Conservation (phyloP, 2,113 vertebrate genomes). For the Taurulus bubalis region DNA sequence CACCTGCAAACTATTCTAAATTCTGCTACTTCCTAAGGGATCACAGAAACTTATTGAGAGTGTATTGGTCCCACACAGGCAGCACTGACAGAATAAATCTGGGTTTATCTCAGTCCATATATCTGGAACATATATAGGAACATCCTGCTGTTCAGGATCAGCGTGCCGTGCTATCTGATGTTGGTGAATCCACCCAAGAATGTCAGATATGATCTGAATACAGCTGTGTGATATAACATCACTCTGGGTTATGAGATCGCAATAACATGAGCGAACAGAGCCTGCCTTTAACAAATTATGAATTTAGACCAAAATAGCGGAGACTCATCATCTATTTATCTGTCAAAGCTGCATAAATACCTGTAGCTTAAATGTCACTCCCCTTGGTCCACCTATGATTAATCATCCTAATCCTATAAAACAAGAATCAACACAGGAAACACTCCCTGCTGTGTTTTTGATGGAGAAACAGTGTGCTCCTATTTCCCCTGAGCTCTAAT, state of each 20-base stretch:
- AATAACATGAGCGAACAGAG: background rate
- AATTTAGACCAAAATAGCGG: conserved; percentile 1
- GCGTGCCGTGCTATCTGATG: conserved; percentile 42
- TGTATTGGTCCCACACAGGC: background rate
- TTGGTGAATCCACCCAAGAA: conserved; percentile 47
- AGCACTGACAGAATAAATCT: conserved; percentile 13
- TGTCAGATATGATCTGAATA: conserved; percentile 45
- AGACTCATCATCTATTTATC: background rate
- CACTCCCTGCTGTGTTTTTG: conserved; percentile 43
- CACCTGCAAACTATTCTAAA: conserved; percentile 16
- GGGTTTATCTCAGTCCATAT: conserved; percentile 6
- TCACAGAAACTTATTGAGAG: background rate
- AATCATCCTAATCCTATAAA: conserved; percentile 36
- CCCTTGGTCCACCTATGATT: conserved; percentile 27
- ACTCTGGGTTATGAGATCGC: background rate
- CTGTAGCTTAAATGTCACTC: conserved; percentile 50
- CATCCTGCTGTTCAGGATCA: conserved; percentile 21
- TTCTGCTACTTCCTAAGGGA: background rate
- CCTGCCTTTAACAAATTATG: background rate
- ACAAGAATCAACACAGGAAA: conserved; percentile 57
- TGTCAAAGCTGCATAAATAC: conserved; percentile 8
- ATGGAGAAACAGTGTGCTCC: conserved; percentile 44
- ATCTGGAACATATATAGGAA: conserved; percentile 35
- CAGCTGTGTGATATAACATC: conserved; percentile 7
- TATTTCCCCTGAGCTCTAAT: conserved; percentile 47